Evolutionary conservation across 2,113 vertebrate genomes (phyloP).

Genomic region (Leptosomus discolor): DNA sequence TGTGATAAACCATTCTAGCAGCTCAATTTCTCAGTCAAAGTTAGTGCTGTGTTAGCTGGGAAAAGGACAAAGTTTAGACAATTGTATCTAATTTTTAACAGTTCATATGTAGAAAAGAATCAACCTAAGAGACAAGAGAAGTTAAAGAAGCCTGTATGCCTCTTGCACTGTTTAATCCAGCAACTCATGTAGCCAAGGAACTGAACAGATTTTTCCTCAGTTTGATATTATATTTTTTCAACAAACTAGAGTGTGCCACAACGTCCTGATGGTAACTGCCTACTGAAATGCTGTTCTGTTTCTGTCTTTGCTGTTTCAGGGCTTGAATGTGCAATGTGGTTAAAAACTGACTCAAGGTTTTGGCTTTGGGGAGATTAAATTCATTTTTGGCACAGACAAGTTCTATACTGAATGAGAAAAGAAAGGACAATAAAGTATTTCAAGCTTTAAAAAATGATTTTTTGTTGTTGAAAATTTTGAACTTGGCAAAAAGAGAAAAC

Average conservation of each 20-base stretch:
- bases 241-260: constrained; percentile 48
- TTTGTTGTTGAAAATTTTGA: background rate
- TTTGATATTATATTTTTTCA: constrained; percentile 57
- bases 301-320: constrained; percentile 44
- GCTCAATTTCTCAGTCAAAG: background rate
- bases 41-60: background rate
- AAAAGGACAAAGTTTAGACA: background rate
- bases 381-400: constrained; percentile 6
- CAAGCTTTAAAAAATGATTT: background rate
- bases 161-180: background rate
- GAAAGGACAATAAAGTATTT: background rate
- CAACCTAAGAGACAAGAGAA: background rate
- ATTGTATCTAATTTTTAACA: background rate
- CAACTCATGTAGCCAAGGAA: background rate
- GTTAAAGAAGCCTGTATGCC: background rate
- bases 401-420: background rate
- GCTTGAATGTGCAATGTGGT: constrained; percentile 21
- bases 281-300: constrained; percentile 65
- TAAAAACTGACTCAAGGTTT: constrained; percentile 13
- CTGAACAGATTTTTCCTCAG: constrained; percentile 44
- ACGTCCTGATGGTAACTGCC: constrained; percentile 51
- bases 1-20: background rate
- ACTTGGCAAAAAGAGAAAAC: background rate
- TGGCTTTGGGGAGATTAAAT: constrained; percentile 31
- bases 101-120: background rate